Conservation (phyloP, 1,140 invertebrate species). For the Hyposmocoma kahamanoa region DNA sequence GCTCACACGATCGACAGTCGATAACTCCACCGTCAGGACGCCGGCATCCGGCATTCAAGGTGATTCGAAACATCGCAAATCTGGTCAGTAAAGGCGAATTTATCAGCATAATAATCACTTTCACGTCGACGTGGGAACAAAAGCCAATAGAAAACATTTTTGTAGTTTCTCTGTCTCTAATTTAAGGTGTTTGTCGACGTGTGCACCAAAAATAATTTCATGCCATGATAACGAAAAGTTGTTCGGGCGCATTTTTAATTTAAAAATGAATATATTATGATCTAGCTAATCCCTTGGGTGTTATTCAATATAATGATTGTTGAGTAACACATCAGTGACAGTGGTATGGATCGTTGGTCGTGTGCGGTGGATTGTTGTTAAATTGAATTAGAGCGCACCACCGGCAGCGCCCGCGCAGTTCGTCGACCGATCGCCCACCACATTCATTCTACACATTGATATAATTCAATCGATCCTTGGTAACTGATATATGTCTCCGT, state of each 20-base stretch:
- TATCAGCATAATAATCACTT: constrained; percentile 15
- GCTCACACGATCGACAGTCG: constrained; percentile 64
- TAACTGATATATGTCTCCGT: constrained; percentile 53
- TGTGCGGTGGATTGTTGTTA: constrained; percentile 54
- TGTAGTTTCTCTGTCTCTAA: no score
- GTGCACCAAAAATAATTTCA: no score
- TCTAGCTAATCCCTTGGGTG: no score
- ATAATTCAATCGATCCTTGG: constrained; percentile 61
- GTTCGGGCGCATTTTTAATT: no score
- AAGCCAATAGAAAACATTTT: no score
- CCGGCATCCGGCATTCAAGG: constrained; percentile 67
- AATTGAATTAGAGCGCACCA: constrained; percentile 63
- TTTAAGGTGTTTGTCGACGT: no score
- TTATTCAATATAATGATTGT: constrained; percentile 26
- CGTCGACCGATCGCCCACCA: constrained; percentile 68
- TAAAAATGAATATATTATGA: no score
- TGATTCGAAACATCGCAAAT: constrained; percentile 63
- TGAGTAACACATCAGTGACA: constrained; percentile 37
- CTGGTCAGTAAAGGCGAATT: constrained; percentile 37
- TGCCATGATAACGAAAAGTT: no score
- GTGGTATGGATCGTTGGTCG: constrained; percentile 33
- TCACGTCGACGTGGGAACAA: no score
- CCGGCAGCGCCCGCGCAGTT: constrained; percentile 55
- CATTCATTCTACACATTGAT: constrained; percentile 48
- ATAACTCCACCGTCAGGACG: constrained; percentile 57